phyloP scores from a whole-genome alignment of 2,888 invertebrate genomes.

The Mylabris sibirica region DNA sequence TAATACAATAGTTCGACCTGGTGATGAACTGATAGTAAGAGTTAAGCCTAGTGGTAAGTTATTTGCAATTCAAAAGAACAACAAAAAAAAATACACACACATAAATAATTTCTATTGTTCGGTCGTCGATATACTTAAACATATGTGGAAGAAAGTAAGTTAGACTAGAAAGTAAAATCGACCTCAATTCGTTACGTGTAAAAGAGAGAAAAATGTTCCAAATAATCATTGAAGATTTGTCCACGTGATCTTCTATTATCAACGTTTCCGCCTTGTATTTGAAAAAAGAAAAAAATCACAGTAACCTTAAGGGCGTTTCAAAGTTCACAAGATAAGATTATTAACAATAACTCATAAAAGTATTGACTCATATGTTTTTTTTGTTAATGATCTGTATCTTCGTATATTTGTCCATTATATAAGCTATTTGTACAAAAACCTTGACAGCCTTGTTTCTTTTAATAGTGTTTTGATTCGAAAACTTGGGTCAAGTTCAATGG shows the following conservation, averaged over 20 bases:
- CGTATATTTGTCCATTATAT: too few relatives aligned
- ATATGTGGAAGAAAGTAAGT: constrained; percentile 10
- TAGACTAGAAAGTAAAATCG: constrained; percentile 9
- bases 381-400: too few relatives aligned
- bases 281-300: neutral
- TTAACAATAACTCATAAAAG: neutral
- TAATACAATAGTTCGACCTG: constrained; percentile 37
- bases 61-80: neutral
- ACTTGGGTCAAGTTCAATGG: constrained; percentile 29
- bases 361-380: too few relatives aligned
- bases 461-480: constrained; percentile 38
- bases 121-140: neutral
- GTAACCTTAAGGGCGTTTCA: neutral
- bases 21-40: constrained; percentile 62
- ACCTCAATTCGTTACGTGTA: neutral
- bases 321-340: constrained; percentile 6
- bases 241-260: neutral
- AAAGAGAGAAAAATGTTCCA: neutral
- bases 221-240: neutral
- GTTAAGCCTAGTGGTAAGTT: constrained; percentile 65
- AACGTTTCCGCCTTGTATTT: neutral
- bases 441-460: neutral
- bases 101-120: neutral
- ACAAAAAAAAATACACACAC: too few relatives aligned
- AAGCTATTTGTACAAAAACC: neutral